Base-by-base conservation (phyloP, 2,888 invertebrate species). In the Poecilus cupreus region DNA sequence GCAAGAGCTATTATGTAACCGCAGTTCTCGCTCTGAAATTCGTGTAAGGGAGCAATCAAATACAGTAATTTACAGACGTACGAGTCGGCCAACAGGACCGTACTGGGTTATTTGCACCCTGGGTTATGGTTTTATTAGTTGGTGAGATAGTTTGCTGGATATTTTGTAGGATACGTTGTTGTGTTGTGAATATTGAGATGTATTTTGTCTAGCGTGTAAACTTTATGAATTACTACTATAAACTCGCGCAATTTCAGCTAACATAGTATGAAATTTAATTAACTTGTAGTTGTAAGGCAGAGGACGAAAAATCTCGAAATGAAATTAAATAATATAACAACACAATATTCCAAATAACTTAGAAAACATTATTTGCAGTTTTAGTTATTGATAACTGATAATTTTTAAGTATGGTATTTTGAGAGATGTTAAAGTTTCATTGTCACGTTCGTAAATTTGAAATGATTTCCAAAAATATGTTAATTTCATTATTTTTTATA, bases 21-120 rank as follows among this genome's bases (percentile, higher is more conserved):
- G 26, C 60, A 60, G 26, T 26, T 60, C 60, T 60, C 60, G 60
- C 64, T 10, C 37, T 68, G 64, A 68, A 68, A 68, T 68, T 68
- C 18, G 64, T 68, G 64, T 60, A 60, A 60, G 60, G 37, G 64
- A 18, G 64, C 37, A 68, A 68, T 68, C 64, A 68, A 68, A 68
- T 68, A 68, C 64, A 68, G 64, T 68, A 68, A 68, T 68, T 68
- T 37, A 18, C 64, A 68, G 39, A 68, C 32, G 20, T 68, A 26
- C 8, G 22, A 57, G 54, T n/a, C 54, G 18, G 16, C 51, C 16
- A 51, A 16, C 64, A 68, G 60, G 24, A 3, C 60, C 26, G 60
- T 24, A 60, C 60, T 22, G 54, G 54, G 54, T 22, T 54, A 22
- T 54, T 54, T 54, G 54, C 54, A 18, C 54, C 54, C 22, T 3